Evolutionary conservation across 2,888 invertebrate genomes (phyloP), one percentile per base, ranked within the genome.

Genomic region (Aquatica leii): DNA sequence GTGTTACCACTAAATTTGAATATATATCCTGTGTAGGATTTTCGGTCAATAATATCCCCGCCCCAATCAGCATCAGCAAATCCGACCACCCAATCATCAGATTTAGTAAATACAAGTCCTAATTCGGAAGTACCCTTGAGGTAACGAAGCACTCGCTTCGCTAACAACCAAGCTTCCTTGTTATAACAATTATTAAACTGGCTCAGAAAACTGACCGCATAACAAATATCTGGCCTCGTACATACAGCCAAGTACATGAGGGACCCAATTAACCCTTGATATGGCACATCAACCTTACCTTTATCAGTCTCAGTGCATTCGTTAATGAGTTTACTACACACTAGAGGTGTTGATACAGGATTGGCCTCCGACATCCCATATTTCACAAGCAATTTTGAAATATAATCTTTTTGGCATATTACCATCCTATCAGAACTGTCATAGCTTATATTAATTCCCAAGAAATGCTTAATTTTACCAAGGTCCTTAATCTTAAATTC

Each of bases 221-320:
- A 43, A 9, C 14, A n/a, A 6, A 15, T 43, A 14, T 15, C 18
- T 43, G 43, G 43, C 14, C 43, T 43, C 4, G 18, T 43, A 9
- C 43, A 43, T n/a, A 43, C 43, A 14, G 43, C 43, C 14, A 43
- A 6, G 9, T 43, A 43, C 43, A 43, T 43, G 5, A 43, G 14
- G 2, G 43, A 43, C 14, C 43, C 43, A 43, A 43, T 15, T 15
- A 43, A 15, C 5, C 15, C 14, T 15, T 15, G 43, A 43, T 17
- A 43, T 2, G 43, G 43, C 2, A 43, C 43, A 43, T 43, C 43
- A 43, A 2, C 5, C 14, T n/a, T 14, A 3, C 9, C 2, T 2
- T 37, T 37, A 1, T 15, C 17, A 43, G 5, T 3, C 12, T 9
- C 9, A 17, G 8, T 2, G 11, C 43, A 2, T 6, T 24, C 24